Evolutionary conservation across 2,113 vertebrate genomes (phyloP).

Genomic region (Perca schrenkii): DNA sequence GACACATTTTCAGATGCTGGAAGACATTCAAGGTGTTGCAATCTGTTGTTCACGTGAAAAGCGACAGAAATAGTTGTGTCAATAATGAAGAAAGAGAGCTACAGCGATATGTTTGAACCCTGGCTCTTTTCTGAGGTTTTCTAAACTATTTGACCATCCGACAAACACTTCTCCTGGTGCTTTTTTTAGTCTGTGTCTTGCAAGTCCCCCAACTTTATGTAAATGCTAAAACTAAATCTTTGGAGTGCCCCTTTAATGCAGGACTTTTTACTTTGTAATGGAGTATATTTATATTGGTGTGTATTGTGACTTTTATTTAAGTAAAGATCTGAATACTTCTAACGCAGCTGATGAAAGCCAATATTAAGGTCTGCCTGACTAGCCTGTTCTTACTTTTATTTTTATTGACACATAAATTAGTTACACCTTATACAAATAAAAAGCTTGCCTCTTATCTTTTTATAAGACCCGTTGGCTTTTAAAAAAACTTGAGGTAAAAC

Average conservation of each 20-base stretch:
- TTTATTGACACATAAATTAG: conserved; percentile 10
- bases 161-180: too few species aligned
- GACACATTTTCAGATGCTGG: background rate
- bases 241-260: background rate
- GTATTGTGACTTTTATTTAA: background rate
- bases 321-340: background rate
- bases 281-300: background rate
- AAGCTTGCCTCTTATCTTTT: conserved; percentile 31
- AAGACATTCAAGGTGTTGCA: background rate
- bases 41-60: background rate
- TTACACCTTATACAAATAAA: conserved; percentile 13
- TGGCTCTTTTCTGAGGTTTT: background rate
- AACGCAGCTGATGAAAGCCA: background rate
- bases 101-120: background rate
- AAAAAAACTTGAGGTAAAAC: conserved; percentile 44
- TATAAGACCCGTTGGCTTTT: conserved; percentile 1
- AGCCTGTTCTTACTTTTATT: background rate
- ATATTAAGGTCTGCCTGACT: background rate
- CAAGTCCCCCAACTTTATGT: background rate
- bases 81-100: background rate
- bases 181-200: background rate
- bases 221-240: background rate
- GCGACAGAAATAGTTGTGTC: background rate
- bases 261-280: background rate
- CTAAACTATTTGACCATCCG: background rate